These are phyloP conservation scores for Candoia aspera DNA, from an alignment of 2,113 vertebrate genomes.

Conservation along the genomic window DNA sequence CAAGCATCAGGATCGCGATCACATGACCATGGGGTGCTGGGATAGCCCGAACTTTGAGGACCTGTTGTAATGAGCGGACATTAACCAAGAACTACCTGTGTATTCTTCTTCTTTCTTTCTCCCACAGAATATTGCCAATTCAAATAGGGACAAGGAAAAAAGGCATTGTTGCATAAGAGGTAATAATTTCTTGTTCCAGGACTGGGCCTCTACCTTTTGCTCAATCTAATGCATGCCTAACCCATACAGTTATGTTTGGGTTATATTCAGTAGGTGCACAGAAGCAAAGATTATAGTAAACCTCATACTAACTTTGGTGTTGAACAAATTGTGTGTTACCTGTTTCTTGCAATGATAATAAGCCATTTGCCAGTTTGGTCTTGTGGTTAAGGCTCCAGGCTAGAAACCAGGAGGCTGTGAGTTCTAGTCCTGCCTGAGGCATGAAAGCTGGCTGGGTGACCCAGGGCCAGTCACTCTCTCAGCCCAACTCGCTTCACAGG, in stretches of 20 bases:
- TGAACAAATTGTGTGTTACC: background rate
- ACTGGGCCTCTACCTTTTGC: background rate
- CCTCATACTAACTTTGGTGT: background rate
- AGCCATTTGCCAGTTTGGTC: background rate
- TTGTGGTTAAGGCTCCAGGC: no score
- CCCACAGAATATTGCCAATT: background rate
- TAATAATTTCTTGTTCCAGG: background rate
- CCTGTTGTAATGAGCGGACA: background rate
- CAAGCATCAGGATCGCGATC: background rate
- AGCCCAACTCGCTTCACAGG: no score
- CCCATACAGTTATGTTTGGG: background rate
- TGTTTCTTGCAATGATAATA: background rate
- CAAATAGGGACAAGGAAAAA: background rate
- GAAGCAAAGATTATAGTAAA: background rate
- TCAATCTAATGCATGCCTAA: background rate
- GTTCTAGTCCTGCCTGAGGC: no score
- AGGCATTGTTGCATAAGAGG: background rate
- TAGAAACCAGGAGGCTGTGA: no score
- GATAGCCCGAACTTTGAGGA: background rate
- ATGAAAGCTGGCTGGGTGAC: no score
- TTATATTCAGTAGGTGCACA: background rate
- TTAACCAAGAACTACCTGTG: background rate
- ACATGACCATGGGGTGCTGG: background rate
- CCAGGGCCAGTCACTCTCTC: no score
- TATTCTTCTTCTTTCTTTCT: background rate